A percentile compares a stretch with the other conserved stretches of the same genome.
Evolutionary conservation across 2,113 vertebrate species (phyloP).

Genomic region (Myiozetetes cayanensis): DNA sequence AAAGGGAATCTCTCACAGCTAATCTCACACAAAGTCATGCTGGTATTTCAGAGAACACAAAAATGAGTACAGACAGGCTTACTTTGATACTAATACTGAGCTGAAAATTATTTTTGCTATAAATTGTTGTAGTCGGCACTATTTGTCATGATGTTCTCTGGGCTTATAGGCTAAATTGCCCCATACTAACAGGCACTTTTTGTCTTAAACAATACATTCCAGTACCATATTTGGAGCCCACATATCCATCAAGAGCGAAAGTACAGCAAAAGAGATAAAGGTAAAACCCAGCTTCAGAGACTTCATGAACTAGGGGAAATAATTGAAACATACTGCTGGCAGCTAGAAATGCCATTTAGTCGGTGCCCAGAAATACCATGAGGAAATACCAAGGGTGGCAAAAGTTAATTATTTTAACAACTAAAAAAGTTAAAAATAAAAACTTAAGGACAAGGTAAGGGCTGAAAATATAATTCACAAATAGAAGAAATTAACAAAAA

Average conservation of each 20-base stretch:
- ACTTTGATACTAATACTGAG: neutral
- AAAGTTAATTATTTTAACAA: neutral
- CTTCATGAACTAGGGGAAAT: neutral
- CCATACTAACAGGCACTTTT: neutral
- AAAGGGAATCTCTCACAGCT: neutral
- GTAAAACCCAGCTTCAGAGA: conserved; percentile 14
- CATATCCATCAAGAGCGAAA: neutral
- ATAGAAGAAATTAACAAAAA: neutral
- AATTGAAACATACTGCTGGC: neutral
- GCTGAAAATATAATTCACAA: neutral
- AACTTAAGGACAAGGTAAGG: neutral
- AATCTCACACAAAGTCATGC: neutral
- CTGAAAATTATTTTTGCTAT: neutral
- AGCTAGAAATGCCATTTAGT: neutral
- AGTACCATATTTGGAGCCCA: neutral
- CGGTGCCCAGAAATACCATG: neutral
- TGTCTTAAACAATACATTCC: neutral
- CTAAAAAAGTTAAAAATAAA: neutral
- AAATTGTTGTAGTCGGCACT: conserved; percentile 7
- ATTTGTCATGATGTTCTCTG: conserved; percentile 3
- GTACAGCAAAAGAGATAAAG: neutral
- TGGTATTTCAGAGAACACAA: neutral
- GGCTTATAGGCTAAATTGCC: neutral
- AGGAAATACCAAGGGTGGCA: neutral
- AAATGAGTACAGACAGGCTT: neutral